A percentile compares a stretch with the other conserved stretches of the same genome.
Conservation (phyloP, 1,140 invertebrate species). For the Streblospio benedicti region DNA sequence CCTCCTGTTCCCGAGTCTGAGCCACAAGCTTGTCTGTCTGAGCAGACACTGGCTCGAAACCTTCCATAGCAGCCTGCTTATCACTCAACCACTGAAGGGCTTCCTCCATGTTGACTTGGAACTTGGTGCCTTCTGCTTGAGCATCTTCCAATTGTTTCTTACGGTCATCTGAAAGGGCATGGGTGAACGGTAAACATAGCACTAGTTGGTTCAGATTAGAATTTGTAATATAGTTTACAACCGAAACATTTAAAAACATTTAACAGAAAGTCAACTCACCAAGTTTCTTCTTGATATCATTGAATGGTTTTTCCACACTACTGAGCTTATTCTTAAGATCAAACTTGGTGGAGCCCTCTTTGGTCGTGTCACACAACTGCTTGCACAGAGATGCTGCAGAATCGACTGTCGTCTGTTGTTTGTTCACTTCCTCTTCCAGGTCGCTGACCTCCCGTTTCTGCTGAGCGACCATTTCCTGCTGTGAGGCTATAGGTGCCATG, state of each 20-base stretch:
- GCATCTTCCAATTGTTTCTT: conserved; percentile 84
- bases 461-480: conserved; percentile 62
- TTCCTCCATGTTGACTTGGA: conserved; percentile 74
- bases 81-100: conserved; percentile 80
- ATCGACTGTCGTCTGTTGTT: conserved; percentile 62
- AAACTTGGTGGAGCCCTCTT: conserved; percentile 76
- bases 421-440: conserved; percentile 76
- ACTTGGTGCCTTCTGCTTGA: conserved; percentile 62
- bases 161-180: conserved; percentile 58
- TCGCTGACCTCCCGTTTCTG: conserved; percentile 58
- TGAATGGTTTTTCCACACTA: conserved; percentile 42
- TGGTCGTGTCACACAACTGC: conserved; percentile 76
- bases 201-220: background rate
- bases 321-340: conserved; percentile 83
- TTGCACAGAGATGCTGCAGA: conserved; percentile 78
- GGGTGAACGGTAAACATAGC: background rate
- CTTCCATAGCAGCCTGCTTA: conserved; percentile 59
- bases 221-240: too few relatives aligned
- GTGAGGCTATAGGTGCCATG: conserved; percentile 50
- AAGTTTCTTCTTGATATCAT: conserved; percentile 38
- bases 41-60: conserved; percentile 69
- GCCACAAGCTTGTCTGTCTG: conserved; percentile 71
- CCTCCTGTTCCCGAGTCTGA: conserved; percentile 77
- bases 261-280: too few relatives aligned
- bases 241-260: too few relatives aligned